Conservation (phyloP, 2,113 vertebrate species). For the Saccopteryx leptura region DNA sequence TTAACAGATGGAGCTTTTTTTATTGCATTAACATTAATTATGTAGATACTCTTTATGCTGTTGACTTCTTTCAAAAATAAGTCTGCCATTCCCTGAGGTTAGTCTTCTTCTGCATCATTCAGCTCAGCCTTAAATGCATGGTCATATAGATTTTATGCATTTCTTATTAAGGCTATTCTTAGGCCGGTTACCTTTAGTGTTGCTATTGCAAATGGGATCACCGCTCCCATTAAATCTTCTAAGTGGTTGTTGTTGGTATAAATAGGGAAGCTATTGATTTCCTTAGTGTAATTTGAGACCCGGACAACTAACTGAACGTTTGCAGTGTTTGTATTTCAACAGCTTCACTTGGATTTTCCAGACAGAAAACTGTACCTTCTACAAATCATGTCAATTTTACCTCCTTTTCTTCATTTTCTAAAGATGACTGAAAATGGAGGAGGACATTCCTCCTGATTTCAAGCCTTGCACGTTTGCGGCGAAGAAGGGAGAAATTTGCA, state of each 20-base stretch:
- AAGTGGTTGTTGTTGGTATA: constrained; percentile 32
- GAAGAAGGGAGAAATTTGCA: neutral
- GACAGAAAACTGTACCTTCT: neutral
- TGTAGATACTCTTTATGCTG: neutral
- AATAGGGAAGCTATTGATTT: constrained; percentile 69
- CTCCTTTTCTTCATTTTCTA: neutral
- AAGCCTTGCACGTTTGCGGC: neutral
- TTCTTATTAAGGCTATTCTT: constrained; percentile 58
- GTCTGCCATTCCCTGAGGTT: neutral
- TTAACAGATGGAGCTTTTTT: neutral
- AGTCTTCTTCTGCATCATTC: neutral
- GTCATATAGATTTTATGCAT: constrained; percentile 41
- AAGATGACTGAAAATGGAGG: neutral
- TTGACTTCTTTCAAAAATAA: constrained; percentile 40
- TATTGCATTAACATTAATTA: neutral
- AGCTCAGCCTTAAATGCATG: neutral
- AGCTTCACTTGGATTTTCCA: neutral
- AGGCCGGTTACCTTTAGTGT: constrained; percentile 10
- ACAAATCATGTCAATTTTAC: neutral
- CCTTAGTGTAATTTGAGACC: constrained; percentile 57
- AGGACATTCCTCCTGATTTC: neutral
- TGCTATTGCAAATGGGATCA: neutral
- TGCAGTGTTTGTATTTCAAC: constrained; percentile 54
- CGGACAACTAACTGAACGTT: constrained; percentile 37
- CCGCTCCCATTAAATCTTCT: neutral